phyloP scores from a whole-genome alignment of 2,797 vertebrate species.

The Poeciliopsis gracilis region DNA sequence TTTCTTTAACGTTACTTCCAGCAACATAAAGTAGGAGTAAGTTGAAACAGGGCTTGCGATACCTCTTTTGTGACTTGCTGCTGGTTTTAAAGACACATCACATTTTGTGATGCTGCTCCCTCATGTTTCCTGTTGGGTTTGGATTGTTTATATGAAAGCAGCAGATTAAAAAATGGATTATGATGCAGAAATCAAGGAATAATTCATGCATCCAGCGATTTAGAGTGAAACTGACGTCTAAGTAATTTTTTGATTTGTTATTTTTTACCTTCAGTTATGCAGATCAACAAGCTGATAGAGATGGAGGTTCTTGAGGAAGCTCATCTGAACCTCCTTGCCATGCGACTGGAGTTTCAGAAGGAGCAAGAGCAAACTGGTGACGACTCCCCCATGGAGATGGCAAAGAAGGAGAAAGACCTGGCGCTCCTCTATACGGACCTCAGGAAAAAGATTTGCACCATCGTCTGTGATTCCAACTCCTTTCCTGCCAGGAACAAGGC shows the following conservation, averaged over 20 bases:
- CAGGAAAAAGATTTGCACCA: constrained; percentile 62
- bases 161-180: background rate
- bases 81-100: background rate
- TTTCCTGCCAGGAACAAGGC: constrained; percentile 63
- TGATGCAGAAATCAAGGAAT: background rate
- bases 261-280: constrained; percentile 78
- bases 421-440: constrained; percentile 84
- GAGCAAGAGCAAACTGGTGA: constrained; percentile 59
- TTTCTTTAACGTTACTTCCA: background rate
- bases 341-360: constrained; percentile 79
- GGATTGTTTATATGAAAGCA: background rate
- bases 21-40: background rate
- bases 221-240: background rate
- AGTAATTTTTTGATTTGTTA: background rate
- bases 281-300: constrained; percentile 88
- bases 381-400: constrained; percentile 68
- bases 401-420: constrained; percentile 85
- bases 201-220: background rate
- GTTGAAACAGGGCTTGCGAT: background rate
- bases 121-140: background rate
- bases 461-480: constrained; percentile 81
- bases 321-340: constrained; percentile 81
- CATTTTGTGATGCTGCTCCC: background rate
- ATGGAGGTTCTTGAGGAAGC: constrained; percentile 83
- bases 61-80: background rate